Percentiles rank a stretch among this genome's conserved stretches.
phyloP scores from a whole-genome alignment of 1,140 invertebrate species.

The Hormaphis cornu region DNA sequence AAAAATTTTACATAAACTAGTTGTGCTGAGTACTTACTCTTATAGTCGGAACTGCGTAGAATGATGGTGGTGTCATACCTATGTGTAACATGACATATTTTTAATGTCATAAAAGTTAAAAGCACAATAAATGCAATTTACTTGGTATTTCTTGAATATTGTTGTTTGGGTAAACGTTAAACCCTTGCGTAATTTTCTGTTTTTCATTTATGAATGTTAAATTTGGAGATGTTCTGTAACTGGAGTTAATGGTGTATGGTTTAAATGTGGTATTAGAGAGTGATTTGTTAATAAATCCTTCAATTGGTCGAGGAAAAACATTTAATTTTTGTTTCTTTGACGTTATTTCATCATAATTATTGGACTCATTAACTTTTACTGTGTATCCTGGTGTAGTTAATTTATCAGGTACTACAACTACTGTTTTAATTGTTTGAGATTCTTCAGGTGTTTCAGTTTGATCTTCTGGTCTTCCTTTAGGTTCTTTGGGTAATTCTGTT shows the following conservation, averaged over 20 bases:
- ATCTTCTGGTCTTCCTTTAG: not conserved
- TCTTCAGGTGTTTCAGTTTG: not conserved
- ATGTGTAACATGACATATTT: not conserved
- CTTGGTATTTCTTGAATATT: not conserved
- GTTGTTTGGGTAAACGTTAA: not conserved
- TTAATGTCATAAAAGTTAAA: not conserved
- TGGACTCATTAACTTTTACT: not conserved
- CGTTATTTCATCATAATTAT: not conserved
- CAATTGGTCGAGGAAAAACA: not conserved
- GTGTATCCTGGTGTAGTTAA: not conserved
- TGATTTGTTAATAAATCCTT: not conserved
- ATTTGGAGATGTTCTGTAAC: not conserved
- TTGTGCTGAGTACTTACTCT: not conserved
- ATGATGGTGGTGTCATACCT: not conserved
- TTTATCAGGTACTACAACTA: not conserved
- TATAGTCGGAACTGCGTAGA: not conserved
- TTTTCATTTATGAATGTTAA: not conserved
- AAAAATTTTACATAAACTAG: no score
- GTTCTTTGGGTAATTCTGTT: not conserved
- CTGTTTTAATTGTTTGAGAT: not conserved
- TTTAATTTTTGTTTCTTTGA: not conserved
- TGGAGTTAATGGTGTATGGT: not conserved
- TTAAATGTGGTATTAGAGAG: not conserved
- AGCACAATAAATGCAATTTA: not conserved
- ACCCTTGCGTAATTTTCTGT: not conserved